Conservation (phyloP, 2,797 vertebrate species). For the Pristis pectinata region DNA sequence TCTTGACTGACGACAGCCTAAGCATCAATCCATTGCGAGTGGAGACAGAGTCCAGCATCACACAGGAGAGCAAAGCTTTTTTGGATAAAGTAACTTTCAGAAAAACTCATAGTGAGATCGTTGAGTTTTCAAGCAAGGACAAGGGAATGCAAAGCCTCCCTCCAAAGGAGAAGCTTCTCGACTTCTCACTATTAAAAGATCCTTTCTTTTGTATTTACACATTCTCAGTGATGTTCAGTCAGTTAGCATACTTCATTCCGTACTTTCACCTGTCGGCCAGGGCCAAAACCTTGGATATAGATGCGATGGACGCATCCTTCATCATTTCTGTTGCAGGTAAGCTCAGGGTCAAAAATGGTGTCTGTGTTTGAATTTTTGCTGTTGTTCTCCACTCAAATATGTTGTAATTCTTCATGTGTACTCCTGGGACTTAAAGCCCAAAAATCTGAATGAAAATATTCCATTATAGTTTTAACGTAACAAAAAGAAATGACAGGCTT, state of each 20-base stretch:
- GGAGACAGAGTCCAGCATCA: constrained; percentile 47
- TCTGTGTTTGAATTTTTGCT: constrained; percentile 38
- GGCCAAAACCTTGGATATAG: constrained; percentile 73
- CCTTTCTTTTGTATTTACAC: constrained; percentile 86
- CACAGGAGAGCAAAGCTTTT: constrained; percentile 41
- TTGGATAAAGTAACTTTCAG: constrained; percentile 47
- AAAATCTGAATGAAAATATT: neutral
- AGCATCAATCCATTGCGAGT: neutral
- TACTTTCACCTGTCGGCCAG: constrained; percentile 82
- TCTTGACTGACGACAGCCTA: neutral
- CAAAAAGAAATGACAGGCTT: neutral
- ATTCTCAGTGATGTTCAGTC: constrained; percentile 85
- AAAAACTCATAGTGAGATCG: neutral
- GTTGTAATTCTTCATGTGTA: neutral
- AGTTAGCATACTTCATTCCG: constrained; percentile 83
- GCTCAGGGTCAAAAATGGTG: constrained; percentile 42
- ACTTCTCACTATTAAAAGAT: constrained; percentile 74
- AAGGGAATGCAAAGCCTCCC: constrained; percentile 42
- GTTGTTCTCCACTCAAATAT: constrained; percentile 40
- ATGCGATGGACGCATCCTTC: constrained; percentile 81
- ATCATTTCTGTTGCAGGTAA: constrained; percentile 83
- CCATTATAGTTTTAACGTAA: neutral
- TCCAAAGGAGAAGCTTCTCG: constrained; percentile 61
- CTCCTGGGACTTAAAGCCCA: neutral
- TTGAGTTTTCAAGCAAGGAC: neutral